Percentiles rank a stretch among this genome's conserved stretches.
Evolutionary conservation across 2,113 vertebrate species (phyloP).

Genomic region (Callorhinus ursinus): DNA sequence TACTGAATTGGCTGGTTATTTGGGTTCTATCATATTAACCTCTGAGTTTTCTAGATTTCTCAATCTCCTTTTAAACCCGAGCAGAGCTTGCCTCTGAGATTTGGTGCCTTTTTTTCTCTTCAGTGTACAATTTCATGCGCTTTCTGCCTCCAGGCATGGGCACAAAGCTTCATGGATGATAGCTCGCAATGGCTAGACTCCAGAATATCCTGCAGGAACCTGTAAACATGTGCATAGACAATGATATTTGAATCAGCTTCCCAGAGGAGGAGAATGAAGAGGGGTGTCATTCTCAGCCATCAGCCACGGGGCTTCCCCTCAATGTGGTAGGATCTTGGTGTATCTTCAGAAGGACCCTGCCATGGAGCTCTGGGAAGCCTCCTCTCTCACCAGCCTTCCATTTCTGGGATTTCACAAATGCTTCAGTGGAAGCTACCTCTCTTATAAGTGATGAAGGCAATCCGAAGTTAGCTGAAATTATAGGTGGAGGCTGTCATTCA

Average conservation of each 20-base stretch:
- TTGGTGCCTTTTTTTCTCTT: background rate
- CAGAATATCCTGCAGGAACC: background rate
- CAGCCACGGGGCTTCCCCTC: background rate
- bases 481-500: background rate
- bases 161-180: background rate
- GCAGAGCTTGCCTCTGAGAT: background rate
- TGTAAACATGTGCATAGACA: background rate
- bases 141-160: background rate
- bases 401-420: background rate
- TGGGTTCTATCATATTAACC: background rate
- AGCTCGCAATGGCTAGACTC: background rate
- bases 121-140: background rate
- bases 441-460: background rate
- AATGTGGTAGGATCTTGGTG: background rate
- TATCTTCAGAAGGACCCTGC: background rate
- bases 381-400: background rate
- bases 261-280: background rate
- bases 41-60: slow-evolving; percentile 23
- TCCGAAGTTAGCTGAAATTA: slow-evolving; percentile 33
- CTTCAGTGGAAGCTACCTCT: background rate
- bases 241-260: background rate
- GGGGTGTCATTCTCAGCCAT: background rate
- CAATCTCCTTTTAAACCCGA: background rate
- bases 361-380: background rate
- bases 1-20: background rate